Evolutionary conservation across 2,797 vertebrate genomes (phyloP).

Genomic region (Poliocrania exsul): DNA sequence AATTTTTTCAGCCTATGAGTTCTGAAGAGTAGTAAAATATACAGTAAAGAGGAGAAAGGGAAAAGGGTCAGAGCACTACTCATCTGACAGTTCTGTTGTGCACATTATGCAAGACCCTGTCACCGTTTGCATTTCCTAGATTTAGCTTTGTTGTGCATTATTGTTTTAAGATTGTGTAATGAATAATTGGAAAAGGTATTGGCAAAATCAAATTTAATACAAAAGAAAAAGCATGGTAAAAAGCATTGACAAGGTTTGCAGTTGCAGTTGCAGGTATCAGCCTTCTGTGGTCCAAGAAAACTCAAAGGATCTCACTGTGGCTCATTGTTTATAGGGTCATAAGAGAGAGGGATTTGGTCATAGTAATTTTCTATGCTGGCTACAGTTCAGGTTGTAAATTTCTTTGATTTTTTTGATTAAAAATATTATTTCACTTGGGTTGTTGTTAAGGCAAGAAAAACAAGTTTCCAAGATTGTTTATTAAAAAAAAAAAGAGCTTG

Average conservation of each 20-base stretch:
- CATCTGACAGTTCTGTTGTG: background rate
- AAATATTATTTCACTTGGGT: background rate
- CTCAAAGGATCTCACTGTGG: background rate
- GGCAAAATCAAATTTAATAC: background rate
- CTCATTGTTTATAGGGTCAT: background rate
- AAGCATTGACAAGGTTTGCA: rapidly evolving
- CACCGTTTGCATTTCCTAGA: background rate
- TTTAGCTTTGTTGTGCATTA: background rate
- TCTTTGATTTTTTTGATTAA: background rate
- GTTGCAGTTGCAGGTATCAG: background rate
- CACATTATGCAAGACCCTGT: rapidly evolving
- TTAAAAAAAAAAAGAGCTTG: background rate
- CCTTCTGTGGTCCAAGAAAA: background rate
- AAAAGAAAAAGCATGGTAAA: background rate
- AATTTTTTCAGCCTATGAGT: background rate
- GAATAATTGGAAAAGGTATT: background rate
- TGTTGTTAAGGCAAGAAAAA: background rate
- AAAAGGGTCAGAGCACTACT: background rate
- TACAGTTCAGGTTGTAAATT: background rate
- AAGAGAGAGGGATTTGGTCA: background rate
- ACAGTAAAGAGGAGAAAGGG: background rate
- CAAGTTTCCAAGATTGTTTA: background rate
- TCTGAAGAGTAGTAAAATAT: background rate
- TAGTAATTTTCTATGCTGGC: background rate
- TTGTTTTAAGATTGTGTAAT: background rate